Percentiles rank a stretch among this genome's conserved stretches.
Evolutionary conservation across 2,113 vertebrate genomes (phyloP).

Genomic region (Psittacus erithacus): DNA sequence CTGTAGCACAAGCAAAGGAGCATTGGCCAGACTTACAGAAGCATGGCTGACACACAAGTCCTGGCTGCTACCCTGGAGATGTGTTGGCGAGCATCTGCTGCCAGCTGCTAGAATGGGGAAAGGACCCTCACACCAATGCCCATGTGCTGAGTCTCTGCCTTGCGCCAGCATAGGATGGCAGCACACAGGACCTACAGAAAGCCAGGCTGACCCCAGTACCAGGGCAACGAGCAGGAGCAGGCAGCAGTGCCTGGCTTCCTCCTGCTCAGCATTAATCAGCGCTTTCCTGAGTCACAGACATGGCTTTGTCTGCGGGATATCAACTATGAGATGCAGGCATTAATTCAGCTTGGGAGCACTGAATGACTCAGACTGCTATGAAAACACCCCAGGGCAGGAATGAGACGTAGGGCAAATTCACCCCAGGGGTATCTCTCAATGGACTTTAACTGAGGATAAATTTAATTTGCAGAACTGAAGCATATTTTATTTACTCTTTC

Average conservation of each 20-base stretch:
- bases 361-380: constrained; percentile 43
- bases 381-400: constrained; percentile 44
- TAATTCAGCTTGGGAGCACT: constrained; percentile 26
- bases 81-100: background rate
- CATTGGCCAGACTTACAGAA: background rate
- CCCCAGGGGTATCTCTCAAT: background rate
- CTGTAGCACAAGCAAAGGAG: background rate
- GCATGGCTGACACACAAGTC: background rate
- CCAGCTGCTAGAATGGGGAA: background rate
- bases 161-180: background rate
- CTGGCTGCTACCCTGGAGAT: background rate
- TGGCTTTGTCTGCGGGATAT: constrained; percentile 8
- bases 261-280: rapidly evolving
- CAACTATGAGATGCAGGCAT: constrained; percentile 28
- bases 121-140: background rate
- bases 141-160: background rate
- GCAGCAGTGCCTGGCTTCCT: background rate
- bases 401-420: background rate
- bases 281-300: background rate
- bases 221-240: background rate
- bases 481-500: constrained; percentile 43
- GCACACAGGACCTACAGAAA: rapidly evolving
- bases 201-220: background rate
- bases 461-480: constrained; percentile 27
- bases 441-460: background rate